Base-by-base conservation (phyloP, 2,797 vertebrate genomes). In the Poliocrania exsul region DNA sequence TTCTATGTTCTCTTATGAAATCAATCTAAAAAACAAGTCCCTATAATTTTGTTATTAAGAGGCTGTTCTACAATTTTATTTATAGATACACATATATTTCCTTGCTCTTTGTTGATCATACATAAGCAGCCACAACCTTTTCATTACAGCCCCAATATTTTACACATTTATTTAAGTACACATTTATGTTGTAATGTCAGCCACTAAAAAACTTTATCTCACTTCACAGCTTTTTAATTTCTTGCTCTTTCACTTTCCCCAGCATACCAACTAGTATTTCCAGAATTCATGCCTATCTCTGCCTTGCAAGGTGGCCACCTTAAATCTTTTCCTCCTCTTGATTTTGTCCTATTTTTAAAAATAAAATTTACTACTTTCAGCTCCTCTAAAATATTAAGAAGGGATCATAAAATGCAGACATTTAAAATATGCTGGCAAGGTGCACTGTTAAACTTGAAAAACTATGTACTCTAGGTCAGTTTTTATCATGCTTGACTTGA, bases 381-480 rank as follows among this genome's bases (percentile, higher is more conserved):
- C 11, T 75, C 50, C 14, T 42, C 21, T 73, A 54, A 66, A 92
- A 66, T 66, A 81, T 5, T 46, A 26, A 37, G 13, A 87, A 26
- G 12, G 12, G 8, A 50, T 15, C 10, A 53, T 13, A 70, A 69
- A 88, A 77, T n/a, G 10, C 6, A 82, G 11, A 14, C 7, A 17
- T 7, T 58, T 64, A 21, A 56, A 50, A 74, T 58, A 51, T 31
- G 3, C 5, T 46, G 6, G 20, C 20, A 53, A 73, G 11, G 2
- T 25, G 18, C 2, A 4, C 11, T 42, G 18, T 16, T 62, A 61
- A 73, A 70, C 26, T 24, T 86, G 9, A 49, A 88, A 85, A 90
- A 37, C 0, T 0, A 26, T 2, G 8, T 53, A n/a, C 18, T 42
- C 18, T 33, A 65, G 7, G 26, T 69, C n/a, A 82, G 21, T 8